Evolutionary conservation across 2,113 vertebrate genomes (phyloP).

Genomic region (Eretmochelys imbricata): DNA sequence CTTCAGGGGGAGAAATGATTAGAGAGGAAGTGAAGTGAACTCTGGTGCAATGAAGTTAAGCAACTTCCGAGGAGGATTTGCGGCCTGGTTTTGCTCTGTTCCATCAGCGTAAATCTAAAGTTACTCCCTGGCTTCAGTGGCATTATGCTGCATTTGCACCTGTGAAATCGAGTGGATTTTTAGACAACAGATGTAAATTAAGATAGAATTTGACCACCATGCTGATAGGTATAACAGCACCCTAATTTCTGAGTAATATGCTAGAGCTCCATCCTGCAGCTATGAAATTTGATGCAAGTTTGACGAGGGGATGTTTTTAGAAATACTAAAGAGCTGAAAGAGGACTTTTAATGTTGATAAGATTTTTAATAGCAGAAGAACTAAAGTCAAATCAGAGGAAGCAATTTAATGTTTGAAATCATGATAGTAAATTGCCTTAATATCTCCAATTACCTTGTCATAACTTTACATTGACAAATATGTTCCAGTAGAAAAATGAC

Average conservation of each 20-base stretch:
- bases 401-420: not conserved
- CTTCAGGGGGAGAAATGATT: not conserved
- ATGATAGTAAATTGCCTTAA: not conserved
- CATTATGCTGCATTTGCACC: not conserved
- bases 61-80: not conserved
- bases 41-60: conserved; percentile 39
- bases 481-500: not conserved
- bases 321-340: not conserved
- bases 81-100: not conserved
- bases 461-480: not conserved
- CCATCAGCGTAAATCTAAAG: not conserved
- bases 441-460: not conserved
- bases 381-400: not conserved
- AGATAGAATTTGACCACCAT: not conserved
- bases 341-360: not conserved
- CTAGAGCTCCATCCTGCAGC: not conserved
- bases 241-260: not conserved
- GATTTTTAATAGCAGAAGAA: not conserved
- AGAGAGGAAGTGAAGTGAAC: not conserved
- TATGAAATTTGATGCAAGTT: not conserved
- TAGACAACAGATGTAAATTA: not conserved
- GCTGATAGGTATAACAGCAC: not conserved
- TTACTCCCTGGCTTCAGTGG: not conserved
- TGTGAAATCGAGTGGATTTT: not conserved
- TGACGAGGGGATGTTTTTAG: not conserved